Base-by-base conservation (phyloP, 2,113 vertebrate species). In the Amphilophus citrinellus region DNA sequence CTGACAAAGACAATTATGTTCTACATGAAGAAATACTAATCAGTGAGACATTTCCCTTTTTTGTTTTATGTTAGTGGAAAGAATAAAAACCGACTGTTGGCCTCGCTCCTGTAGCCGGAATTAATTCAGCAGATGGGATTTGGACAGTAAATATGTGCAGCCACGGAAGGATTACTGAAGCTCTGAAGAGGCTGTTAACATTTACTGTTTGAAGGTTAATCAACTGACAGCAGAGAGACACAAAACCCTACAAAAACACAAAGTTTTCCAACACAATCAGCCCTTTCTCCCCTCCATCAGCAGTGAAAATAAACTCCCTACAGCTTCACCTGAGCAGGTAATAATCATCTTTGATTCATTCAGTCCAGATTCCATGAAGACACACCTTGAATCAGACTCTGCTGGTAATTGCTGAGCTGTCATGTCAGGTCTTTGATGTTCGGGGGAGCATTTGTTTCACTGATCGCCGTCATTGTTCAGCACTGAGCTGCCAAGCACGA, bases 391-490 rank as follows among this genome's bases (percentile, higher is more conserved):
- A 18, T 32, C 42, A 77, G 37, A 22, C 60, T 30, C 22, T 30
- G 44, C 47, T 1, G 62, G 73, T 82, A 87, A 90, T 85, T 75
- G 62, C 63, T 32, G 68, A 86, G 87, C 76, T 87, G 84, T 82
- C 82, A 53, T 79, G 76, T 62, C 61, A 79, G 13, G 39, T 14
- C 66, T 91, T 86, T 92, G 86, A 89, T 79, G 84, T 53, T 73
- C 17, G 35, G 4, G 9, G 77, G 35, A 77, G 80, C 22, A 78
- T 78, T 87, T 83, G 66, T 53, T 83, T 61, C 7, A 7, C 65
- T 76, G 61, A 85, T 73, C 15, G 3, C 3, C 30, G n/a, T 20
- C 60, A 65, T 84, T 78, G 83, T 89, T 79, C 53, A 4, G 61
- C 32, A 2, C 73, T 27, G 58, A 78, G 39, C 22, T 71, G 56